Evolutionary conservation across 1,140 invertebrate genomes (phyloP).

Genomic region (Plutomurus gul): DNA sequence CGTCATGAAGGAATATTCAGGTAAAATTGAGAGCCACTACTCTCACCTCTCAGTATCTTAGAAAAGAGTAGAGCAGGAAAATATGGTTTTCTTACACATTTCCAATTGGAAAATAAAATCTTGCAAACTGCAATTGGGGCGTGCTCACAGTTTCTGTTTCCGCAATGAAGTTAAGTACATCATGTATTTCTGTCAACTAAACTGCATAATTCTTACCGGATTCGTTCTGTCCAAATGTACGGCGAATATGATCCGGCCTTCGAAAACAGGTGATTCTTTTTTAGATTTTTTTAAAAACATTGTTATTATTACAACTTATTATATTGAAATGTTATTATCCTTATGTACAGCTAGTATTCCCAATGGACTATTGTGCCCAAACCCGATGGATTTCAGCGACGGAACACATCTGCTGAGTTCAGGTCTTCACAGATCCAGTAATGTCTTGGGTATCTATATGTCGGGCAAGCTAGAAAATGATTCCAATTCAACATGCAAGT

Average conservation of each 20-base stretch:
- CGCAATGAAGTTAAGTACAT: conserved; percentile 19
- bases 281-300: neutral
- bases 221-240: conserved; percentile 12
- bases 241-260: neutral
- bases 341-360: neutral
- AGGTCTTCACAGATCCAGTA: neutral
- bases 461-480: neutral
- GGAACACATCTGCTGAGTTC: neutral
- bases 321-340: neutral
- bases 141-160: conserved; percentile 3
- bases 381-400: neutral
- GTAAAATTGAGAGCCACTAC: too few species aligned
- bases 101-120: conserved; percentile 13
- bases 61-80: neutral
- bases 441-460: neutral
- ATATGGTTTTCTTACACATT: neutral
- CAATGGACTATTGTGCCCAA: neutral
- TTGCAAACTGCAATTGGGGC: neutral
- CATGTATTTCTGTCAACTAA: conserved; percentile 2
- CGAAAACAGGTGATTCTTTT: neutral
- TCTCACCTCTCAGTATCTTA: too few species aligned
- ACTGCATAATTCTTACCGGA: neutral
- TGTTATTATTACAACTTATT: neutral
- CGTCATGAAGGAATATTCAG: too few species aligned
- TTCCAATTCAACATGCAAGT: neutral